Base-by-base conservation (phyloP, 2,113 vertebrate species). In the Callospermophilus lateralis region DNA sequence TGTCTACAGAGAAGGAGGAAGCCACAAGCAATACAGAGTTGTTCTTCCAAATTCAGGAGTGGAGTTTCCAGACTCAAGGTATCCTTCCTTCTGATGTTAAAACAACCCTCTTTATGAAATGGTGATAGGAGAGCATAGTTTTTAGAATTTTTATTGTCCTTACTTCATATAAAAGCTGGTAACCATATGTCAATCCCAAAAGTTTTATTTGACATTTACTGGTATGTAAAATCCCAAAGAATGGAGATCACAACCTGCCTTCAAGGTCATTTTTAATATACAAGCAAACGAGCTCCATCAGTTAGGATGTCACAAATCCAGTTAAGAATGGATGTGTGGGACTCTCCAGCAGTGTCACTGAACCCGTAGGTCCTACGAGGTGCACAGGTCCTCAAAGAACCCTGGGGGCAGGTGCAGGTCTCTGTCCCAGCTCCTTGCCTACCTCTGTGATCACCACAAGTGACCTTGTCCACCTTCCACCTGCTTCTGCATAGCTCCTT, bases 161-260 rank as follows among this genome's bases (percentile, higher is more conserved):
- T 73, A 72, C 17, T 70, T 85, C 37, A 84, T 55, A 45, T 58
- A 78, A 92, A 94, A 76, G 15, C 80, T 85, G 34, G 51, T 85
- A 72, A 67, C 28, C 39, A 74, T 53, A 24, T 67, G 11, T 91
- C 37, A 81, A 4, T 85, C 42, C 61, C 84, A 77, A 58, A 81
- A 85, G 58, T 45, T 95, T 86, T 90, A 90, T 42, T 95, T 91
- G 55, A 96, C 68, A 67, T 77, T 68, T 95, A 92, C 73, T 89
- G 5, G 20, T 93, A 73, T 89, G 20, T 85, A 86, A 93, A 94
- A 92, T 79, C 30, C 48, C 24, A 73, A 70, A 32, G 39, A 93
- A 80, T 73, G 39, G 34, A 20, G 8, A 32, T 65, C 39, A 7
- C n/a, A 45, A 17, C 45, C 42, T 74, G 22, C 80, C 37, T 93